phyloP scores from a whole-genome alignment of 2,888 invertebrate species.

The Zelleria hepariella region DNA sequence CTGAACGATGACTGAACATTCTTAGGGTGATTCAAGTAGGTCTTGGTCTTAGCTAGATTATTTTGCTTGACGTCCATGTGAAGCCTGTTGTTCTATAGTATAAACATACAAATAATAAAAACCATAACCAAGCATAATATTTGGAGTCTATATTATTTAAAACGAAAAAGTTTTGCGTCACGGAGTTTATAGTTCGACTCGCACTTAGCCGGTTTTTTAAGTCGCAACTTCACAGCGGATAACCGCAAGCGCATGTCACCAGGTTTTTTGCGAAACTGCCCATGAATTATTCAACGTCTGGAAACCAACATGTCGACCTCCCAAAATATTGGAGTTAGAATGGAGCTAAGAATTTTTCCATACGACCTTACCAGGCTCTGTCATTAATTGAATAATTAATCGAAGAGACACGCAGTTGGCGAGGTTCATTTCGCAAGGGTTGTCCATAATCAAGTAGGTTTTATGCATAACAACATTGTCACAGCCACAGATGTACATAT shows the following conservation, averaged over 20 bases:
- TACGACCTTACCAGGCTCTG: background rate
- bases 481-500: no score
- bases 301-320: background rate
- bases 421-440: background rate
- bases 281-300: background rate
- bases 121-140: no score
- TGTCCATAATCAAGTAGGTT: background rate
- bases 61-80: no score
- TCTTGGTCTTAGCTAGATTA: no score
- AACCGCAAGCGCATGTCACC: background rate
- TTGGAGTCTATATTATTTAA: no score
- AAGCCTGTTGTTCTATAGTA: no score
- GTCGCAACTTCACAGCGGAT: background rate
- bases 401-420: background rate
- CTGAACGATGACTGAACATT: no score
- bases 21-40: no score
- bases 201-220: no score
- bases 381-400: background rate
- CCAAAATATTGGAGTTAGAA: background rate
- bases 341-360: background rate
- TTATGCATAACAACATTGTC: background rate
- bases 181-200: background rate
- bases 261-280: background rate
- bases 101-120: no score
- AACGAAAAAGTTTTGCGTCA: no score